These are phyloP conservation scores for Rhaphigaster nebulosa DNA, from an alignment of 2,888 invertebrate genomes.

Conservation along the genomic window DNA sequence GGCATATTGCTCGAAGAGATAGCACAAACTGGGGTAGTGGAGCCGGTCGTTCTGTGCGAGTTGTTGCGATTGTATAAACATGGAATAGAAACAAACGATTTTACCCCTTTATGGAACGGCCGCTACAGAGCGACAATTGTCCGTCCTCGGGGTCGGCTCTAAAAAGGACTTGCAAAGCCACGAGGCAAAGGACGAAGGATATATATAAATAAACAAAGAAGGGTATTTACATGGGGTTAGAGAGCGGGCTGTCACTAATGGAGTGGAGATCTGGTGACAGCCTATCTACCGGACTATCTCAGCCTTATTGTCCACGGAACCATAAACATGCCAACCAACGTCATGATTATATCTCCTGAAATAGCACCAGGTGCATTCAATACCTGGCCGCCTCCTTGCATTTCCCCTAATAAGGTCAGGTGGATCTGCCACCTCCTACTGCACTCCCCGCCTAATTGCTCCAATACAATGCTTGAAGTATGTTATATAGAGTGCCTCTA, in stretches of 20 bases:
- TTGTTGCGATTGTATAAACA: not conserved
- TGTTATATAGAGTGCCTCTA: not conserved
- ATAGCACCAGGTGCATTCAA: conserved; percentile 63
- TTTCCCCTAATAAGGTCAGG: conserved; percentile 50
- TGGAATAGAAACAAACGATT: conserved; percentile 21
- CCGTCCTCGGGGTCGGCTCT: not conserved
- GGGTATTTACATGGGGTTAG: conserved; percentile 54
- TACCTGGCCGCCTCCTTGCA: conserved; percentile 43
- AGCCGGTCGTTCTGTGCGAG: not conserved
- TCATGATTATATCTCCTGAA: conserved; percentile 63
- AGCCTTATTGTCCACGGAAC: conserved; percentile 52
- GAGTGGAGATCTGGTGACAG: conserved; percentile 45
- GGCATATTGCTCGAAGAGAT: not conserved
- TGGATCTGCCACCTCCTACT: conserved; percentile 15
- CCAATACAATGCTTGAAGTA: not conserved
- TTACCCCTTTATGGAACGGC: not conserved
- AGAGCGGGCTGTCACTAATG: conserved; percentile 51
- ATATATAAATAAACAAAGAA: conserved; percentile 56
- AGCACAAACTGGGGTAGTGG: not conserved
- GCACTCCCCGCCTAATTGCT: not conserved
- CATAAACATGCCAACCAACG: conserved; percentile 62
- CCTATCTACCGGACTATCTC: conserved; percentile 21
- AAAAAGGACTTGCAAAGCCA: conserved; percentile 33
- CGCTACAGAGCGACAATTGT: not conserved
- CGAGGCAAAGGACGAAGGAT: not conserved